A percentile compares a stretch with the other conserved stretches of the same genome.
phyloP scores from a whole-genome alignment of 1,140 invertebrate species.

The Listronotus bonariensis region DNA sequence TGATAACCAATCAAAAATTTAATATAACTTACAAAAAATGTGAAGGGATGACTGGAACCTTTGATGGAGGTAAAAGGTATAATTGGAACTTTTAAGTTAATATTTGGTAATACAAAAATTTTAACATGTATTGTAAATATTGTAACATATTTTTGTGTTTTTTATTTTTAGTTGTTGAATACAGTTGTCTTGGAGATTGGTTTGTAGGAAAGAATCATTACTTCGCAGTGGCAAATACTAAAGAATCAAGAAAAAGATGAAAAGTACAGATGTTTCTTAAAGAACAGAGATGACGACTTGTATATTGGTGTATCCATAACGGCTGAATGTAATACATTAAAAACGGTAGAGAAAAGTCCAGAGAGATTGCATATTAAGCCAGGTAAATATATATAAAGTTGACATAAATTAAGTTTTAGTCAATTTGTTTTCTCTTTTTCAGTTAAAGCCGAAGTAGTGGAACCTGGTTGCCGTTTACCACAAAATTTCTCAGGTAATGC shows the following conservation, averaged over 20 bases:
- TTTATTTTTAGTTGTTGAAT: constrained; percentile 76
- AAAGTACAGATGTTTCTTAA: constrained; percentile 90
- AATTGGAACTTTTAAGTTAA: too few relatives aligned
- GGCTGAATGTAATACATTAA: constrained; percentile 87
- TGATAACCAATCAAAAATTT: constrained; percentile 97
- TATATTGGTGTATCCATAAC: constrained; percentile 90
- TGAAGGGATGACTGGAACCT: constrained; percentile 80
- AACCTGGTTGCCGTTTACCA: constrained; percentile 87
- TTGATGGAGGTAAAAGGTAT: constrained; percentile 72
- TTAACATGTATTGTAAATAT: too few relatives aligned
- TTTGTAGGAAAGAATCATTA: constrained; percentile 94
- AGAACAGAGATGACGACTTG: constrained; percentile 91
- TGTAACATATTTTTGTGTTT: background rate
- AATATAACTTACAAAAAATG: constrained; percentile 93
- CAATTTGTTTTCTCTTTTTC: constrained; percentile 42
- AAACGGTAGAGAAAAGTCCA: constrained; percentile 91
- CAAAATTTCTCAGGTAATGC: constrained; percentile 76
- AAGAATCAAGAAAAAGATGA: constrained; percentile 92
- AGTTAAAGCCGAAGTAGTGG: constrained; percentile 84
- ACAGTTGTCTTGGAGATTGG: constrained; percentile 93
- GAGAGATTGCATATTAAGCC: constrained; percentile 87
- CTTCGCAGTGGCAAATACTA: constrained; percentile 92
- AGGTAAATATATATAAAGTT: constrained; percentile 29
- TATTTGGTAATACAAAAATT: too few relatives aligned
- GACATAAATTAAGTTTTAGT: background rate